Conservation (phyloP, 2,888 invertebrate genomes). For the Leucoptera coffeella region DNA sequence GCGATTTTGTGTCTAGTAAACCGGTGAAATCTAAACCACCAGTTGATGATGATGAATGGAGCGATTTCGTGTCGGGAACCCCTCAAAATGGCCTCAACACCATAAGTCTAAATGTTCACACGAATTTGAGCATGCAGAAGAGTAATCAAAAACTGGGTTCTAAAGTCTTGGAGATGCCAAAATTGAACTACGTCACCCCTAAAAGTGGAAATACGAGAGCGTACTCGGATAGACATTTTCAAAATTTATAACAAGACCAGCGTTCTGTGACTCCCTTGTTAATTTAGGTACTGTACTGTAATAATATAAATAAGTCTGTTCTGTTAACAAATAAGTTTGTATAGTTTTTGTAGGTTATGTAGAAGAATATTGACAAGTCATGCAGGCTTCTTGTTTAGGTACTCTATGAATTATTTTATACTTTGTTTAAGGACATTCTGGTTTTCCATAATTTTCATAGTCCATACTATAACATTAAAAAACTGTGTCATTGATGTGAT, state of each 20-base stretch:
- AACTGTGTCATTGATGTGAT: too few species aligned
- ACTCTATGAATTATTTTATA: too few species aligned
- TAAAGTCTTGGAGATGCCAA: constrained; percentile 29
- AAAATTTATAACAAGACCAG: constrained; percentile 43
- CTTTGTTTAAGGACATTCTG: too few species aligned
- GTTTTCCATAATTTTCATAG: too few species aligned
- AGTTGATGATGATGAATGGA: constrained; percentile 43
- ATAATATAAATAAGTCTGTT: too few species aligned
- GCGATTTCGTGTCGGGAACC: constrained; percentile 42
- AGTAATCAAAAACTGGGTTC: constrained; percentile 16
- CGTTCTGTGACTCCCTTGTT: constrained; percentile 6
- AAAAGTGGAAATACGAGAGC: constrained; percentile 25
- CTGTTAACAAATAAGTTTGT: too few species aligned
- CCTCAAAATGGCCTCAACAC: constrained; percentile 39
- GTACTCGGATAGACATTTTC: constrained; percentile 38
- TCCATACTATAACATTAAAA: too few species aligned
- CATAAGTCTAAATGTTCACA: constrained; percentile 40
- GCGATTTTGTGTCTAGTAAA: constrained; percentile 53
- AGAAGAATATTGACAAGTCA: too few species aligned
- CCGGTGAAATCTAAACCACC: constrained; percentile 22
- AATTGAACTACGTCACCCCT: constrained; percentile 39
- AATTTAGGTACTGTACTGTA: too few species aligned
- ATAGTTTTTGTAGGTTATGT: too few species aligned
- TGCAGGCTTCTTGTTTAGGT: too few species aligned
- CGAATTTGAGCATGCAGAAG: constrained; percentile 33